Base-by-base conservation (phyloP, 2,797 vertebrate species). In the Lithobates pipiens region DNA sequence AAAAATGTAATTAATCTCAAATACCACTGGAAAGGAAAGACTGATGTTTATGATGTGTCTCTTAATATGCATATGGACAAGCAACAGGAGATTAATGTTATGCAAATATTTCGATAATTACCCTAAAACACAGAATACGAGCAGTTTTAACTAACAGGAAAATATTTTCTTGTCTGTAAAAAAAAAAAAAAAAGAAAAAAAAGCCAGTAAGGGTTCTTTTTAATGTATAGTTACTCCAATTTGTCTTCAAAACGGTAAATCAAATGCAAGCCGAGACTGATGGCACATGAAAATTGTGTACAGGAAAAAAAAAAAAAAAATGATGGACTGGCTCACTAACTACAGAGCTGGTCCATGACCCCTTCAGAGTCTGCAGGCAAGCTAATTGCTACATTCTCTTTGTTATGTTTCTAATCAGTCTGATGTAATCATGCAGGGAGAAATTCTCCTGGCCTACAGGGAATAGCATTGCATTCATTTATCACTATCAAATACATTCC, bases 291-390 rank as follows among this genome's bases (percentile, higher is more conserved):
- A 36, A 80, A 80, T 67, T 42, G 61, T 65, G 42, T 68, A 27
- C 3, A 32, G 23, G 7, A 68, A 54, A 70, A 54, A 69, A 27
- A 29, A 29, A 29, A 34, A 70, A 70, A 18, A 61, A n/a, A 67
- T 15, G 36, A 25, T 25, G 54, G 50, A 6, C 67, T 16, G 18
- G 3, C 44, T 57, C 4, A n/a, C 27, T 72, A 61, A 73, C 54
- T 61, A 73, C 80, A 73, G 68, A 61, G 68, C 50, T 42, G 70
- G 54, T 44, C 36, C 70, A 29, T 29, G 80, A 82, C 80, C 80
- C 70, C 25, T 36, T 36, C 54, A 50, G 10, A 63, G 80, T 73
- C 42, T 72, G 44, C 10, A 39, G 50, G 34, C 7, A 73, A 61
- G 70, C 68, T 72, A 81, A 81, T 81, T 82, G 34, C 71, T 32